Evolutionary conservation across 2,888 invertebrate species (phyloP), one percentile per base, ranked within the genome.

Genomic region (Agrotis exclamationis): DNA sequence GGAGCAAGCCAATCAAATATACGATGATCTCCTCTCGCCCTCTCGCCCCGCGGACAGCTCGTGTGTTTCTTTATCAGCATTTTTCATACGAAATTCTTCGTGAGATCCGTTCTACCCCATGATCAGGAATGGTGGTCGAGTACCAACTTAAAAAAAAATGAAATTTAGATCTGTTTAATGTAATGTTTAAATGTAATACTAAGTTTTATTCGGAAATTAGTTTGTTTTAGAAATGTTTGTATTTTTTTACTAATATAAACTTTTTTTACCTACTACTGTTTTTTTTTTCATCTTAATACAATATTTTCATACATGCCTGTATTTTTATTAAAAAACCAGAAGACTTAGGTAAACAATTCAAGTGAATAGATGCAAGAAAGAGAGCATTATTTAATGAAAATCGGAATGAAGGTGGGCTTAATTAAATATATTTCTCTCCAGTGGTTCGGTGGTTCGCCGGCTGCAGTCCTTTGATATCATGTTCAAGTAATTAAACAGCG

Each of bases 191-290:
- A 39, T 39, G 11, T 39, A 11, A 11, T 39, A 39, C 9, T 9
- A 39, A 39, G 39, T 39, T 39, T 39, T 39, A 39, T 39, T 39
- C 39, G 39, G 11, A 39, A 56, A 56, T n/a, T 33, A n/a, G 1
- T 54, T 44, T 57, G 24, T 44, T 33, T 44, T 13, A 28, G 57
- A 3, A 57, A 16, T 45, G 11, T 58, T 56, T 57, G 24, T 44
- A 44, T 57, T 44, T 51, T 64, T 57, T 64, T 45, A 45, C 13
- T 45, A 58, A 64, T 64, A 45, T 58, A 64, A 28, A 0, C 4
- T 6, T 33, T 33, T 56, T 56, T n/a, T 33, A n/a, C n/a, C n/a
- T n/a, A 1, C 6, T n/a, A 33, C 3, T 6, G 6, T 0, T 13
- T n/a, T 56, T 54, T 47, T 50, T 28, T n/a, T 33, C 24, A 53